phyloP scores from a whole-genome alignment of 2,797 vertebrate genomes.

The Falco novaeseelandiae region DNA sequence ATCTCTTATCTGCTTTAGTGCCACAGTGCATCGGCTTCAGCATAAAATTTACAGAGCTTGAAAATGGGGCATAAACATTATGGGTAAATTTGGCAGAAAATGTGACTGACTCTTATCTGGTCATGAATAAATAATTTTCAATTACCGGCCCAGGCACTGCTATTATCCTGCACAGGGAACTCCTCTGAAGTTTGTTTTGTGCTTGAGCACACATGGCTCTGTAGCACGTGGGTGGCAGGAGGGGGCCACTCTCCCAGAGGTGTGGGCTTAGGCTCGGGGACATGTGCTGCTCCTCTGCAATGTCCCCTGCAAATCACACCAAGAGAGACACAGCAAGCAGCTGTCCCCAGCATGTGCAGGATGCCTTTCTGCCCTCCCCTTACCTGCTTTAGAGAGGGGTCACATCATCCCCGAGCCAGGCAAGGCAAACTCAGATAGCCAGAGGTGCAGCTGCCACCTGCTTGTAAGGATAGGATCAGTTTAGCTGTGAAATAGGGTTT shows the following conservation, averaged over 20 bases:
- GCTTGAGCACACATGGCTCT: background rate
- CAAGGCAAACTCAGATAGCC: background rate
- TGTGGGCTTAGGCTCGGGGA: background rate
- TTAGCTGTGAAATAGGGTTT: background rate
- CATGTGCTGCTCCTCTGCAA: background rate
- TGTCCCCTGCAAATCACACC: background rate
- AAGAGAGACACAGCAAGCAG: background rate
- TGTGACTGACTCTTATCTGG: conserved; percentile 74
- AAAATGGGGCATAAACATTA: conserved; percentile 79
- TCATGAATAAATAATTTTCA: conserved; percentile 83
- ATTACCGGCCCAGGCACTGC: conserved; percentile 63
- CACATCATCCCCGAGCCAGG: background rate
- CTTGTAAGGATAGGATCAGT: background rate
- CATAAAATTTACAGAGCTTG: conserved; percentile 83
- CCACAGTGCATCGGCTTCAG: conserved; percentile 69
- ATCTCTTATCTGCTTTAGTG: conserved; percentile 72
- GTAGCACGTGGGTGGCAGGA: background rate
- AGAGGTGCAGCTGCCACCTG: fast-evolving
- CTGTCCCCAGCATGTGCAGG: background rate
- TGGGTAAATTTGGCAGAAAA: conserved; percentile 83
- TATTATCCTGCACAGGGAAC: conserved; percentile 54
- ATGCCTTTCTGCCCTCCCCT: background rate
- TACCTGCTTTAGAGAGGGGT: background rate
- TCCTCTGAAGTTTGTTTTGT: conserved; percentile 67
- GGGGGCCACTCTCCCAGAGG: background rate